Percentiles rank a stretch among this genome's conserved stretches.
These are phyloP conservation scores for Leptobrachium ailaonicum DNA, from an alignment of 2,113 vertebrate genomes.

Conservation along the genomic window DNA sequence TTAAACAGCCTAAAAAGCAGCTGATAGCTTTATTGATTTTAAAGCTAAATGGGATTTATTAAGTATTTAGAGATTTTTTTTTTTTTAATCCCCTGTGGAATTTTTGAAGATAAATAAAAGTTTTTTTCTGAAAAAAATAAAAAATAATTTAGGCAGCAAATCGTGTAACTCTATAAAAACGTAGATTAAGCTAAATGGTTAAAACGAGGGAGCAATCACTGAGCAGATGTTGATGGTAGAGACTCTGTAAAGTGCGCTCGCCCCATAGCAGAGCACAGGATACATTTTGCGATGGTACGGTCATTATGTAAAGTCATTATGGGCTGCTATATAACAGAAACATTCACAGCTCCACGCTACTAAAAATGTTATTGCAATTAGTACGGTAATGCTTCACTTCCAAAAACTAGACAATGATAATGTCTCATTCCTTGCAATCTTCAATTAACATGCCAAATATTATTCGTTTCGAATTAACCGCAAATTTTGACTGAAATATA, in stretches of 20 bases:
- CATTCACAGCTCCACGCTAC: not conserved
- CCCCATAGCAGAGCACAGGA: too few relatives aligned
- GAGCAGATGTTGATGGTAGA: not conserved
- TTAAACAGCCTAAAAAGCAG: not conserved
- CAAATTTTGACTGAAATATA: too few relatives aligned
- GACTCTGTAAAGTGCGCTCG: not conserved
- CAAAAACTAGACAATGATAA: not conserved
- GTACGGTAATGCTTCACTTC: not conserved
- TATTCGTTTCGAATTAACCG: too few relatives aligned
- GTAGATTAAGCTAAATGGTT: not conserved
- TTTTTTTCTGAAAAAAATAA: not conserved
- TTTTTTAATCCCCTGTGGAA: not conserved
- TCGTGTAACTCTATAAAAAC: not conserved
- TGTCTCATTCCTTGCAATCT: not conserved
- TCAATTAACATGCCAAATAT: too few relatives aligned
- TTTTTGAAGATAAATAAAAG: not conserved
- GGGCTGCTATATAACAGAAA: slow-evolving; percentile 2
- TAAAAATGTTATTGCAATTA: slow-evolving; percentile 2
- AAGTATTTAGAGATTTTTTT: not conserved
- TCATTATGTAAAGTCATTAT: slow-evolving; percentile 9
- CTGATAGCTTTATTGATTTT: not conserved
- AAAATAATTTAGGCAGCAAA: not conserved
- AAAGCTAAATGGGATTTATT: not conserved
- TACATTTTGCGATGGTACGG: not conserved
- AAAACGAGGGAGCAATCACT: not conserved